These are phyloP conservation scores for Suricata suricatta DNA, from an alignment of 2,113 vertebrate species.

Conservation along the genomic window DNA sequence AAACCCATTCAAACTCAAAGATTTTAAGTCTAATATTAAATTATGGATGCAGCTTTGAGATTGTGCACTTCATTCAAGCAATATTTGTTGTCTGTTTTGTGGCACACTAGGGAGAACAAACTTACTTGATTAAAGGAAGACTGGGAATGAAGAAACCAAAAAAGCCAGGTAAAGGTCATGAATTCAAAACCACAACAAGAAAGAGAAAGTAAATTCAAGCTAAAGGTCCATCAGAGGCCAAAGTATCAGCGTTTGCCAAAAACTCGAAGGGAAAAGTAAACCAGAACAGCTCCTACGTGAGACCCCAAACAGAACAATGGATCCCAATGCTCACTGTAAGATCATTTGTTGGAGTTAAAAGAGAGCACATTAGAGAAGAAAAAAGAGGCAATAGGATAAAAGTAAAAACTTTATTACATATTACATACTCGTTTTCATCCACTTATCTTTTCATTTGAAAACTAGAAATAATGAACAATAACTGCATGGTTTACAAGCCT, in stretches of 20 bases:
- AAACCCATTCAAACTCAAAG: neutral
- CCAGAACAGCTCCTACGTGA: neutral
- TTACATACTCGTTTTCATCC: neutral
- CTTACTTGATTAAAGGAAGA: neutral
- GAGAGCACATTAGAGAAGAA: neutral
- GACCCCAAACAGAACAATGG: neutral
- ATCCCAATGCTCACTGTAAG: neutral
- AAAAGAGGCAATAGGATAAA: neutral
- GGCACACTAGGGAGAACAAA: neutral
- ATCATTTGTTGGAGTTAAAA: neutral
- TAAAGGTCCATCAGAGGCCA: neutral
- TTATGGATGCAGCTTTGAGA: neutral
- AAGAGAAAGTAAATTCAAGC: neutral
- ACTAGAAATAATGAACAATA: conserved; percentile 15
- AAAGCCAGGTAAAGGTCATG: neutral
- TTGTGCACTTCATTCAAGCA: neutral
- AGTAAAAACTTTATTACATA: neutral
- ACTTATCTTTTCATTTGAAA: neutral
- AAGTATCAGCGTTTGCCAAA: neutral
- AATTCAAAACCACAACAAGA: neutral
- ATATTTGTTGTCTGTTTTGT: neutral
- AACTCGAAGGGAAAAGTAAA: neutral
- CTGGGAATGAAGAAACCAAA: neutral
- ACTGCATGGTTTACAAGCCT: neutral
- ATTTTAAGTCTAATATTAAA: neutral